A percentile compares a stretch with the other conserved stretches of the same genome.
Conservation (phyloP, 2,113 vertebrate species). For the Otus sunia region DNA sequence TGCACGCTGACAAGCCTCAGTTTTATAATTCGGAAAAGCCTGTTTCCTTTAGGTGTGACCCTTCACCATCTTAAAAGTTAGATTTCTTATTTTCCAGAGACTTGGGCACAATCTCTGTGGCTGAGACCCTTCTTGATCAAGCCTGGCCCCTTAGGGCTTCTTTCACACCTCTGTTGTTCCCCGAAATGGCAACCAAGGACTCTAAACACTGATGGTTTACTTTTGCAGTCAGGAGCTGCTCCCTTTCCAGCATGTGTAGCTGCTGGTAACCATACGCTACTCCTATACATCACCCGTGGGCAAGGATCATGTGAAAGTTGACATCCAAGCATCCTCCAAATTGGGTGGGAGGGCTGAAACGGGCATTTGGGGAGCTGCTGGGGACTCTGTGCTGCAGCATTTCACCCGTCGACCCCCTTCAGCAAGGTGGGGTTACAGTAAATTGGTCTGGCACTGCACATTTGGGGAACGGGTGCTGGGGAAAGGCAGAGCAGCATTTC, state of each 20-base stretch:
- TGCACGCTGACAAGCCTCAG: not conserved
- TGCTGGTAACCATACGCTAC: not conserved
- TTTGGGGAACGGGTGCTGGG: not conserved
- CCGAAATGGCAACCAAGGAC: not conserved
- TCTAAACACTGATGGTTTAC: not conserved
- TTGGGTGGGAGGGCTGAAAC: not conserved
- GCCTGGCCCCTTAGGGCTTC: not conserved
- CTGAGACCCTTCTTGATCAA: not conserved
- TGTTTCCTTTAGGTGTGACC: not conserved
- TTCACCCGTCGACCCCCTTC: fast-evolving
- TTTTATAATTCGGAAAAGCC: not conserved
- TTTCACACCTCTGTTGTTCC: not conserved
- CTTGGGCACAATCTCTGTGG: not conserved
- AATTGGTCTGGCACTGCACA: fast-evolving
- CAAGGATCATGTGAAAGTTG: not conserved
- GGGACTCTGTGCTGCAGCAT: fast-evolving
- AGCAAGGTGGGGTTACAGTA: not conserved
- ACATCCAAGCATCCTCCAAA: not conserved
- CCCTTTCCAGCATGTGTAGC: not conserved
- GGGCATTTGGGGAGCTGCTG: not conserved
- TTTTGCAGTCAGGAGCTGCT: not conserved
- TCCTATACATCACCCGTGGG: fast-evolving
- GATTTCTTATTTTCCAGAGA: not conserved
- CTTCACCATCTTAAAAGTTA: not conserved
- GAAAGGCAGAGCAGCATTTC: not conserved